Evolutionary conservation across 2,113 vertebrate species (phyloP), one percentile per base, ranked within the genome.

Genomic region (Tangachromis dhanisi): DNA sequence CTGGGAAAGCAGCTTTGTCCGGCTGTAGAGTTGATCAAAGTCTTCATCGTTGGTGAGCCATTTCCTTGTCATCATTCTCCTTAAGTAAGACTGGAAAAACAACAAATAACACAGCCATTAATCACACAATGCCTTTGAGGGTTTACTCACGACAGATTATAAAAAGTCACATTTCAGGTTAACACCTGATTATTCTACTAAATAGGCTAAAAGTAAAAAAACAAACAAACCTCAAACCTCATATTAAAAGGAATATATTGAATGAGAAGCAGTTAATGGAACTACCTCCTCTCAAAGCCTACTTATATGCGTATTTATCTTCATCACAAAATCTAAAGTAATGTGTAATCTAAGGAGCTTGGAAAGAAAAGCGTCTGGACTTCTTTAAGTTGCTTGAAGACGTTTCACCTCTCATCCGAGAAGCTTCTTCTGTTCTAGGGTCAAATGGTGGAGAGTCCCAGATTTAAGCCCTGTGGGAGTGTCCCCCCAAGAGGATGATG

Each of bases 1-100:
- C 8, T 89, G 3, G 8, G 88, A 92, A 3, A 96, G 92, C 9
- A 1, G 14, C 59, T 84, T 11, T 0, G 81, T 95, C 9, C 16
- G 94, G 0, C 5, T 24, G 17, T 55, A 4, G 4, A 97, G 95
- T 17, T 93, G 8, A 3, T 86, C 6, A 9, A 97, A 97, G 88
- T 97, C 96, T 0, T 90, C 92, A 3, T 96, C 89, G 3, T 63
- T 57, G n/a, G 89, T 92, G 24, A 97, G 92, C 97, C 96, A 97
- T 92, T 95, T 96, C 80, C 91, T 95, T 10, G 95, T 96, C 95
- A 97, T 96, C 95, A 97, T 95, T 11, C 91, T 93, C 85, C 90
- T 92, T 84, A 96, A 59, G 51, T 83, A 92, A 3, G 88, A 86
- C 97, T 97, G 90, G 10, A 80, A 85, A 80, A 85, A 57, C 0